Base-by-base conservation (phyloP, 2,888 invertebrate species). In the Nephrotoma guestfalica region DNA sequence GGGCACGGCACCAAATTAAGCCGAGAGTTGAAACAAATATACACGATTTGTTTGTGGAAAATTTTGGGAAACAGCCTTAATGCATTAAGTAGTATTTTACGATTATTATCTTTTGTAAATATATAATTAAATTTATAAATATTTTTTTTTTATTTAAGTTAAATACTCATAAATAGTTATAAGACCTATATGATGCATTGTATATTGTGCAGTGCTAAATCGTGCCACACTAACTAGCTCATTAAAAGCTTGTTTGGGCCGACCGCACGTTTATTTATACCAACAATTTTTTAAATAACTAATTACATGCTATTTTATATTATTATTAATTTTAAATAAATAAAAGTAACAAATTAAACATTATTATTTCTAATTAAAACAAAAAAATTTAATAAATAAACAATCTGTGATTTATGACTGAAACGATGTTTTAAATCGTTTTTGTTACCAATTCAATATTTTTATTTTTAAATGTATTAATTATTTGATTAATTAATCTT, bases 351-450 rank as follows among this genome's bases (percentile, higher is more conserved):
- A 84, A 41, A 84, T 41, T 84, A 41, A 15, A 83, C 6, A 41
- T 83, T 86, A 47, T 30, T 30, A 30, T 30, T 30, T 30, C 30
- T 30, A 30, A 30, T 30, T 30, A 45, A 86, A 57, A 57, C 40
- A 51, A 86, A 41, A 41, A 41, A 83, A 86, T 45, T 86, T 86
- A 71, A 41, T 57, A 41, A 57, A 57, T 86, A 43, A 86, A 86
- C 42, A 57, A 86, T 47, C 86, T 86, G 86, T 86, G 86, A 86
- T 86, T 42, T 86, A 83, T 83, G 83, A 86, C 86, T 43, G 85
- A 86, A 86, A 85, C 86, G 86, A 86, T 86, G 84, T 84, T 84
- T 51, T 86, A 45, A 45, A 85, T 86, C 86, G 86, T 86, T 86
- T 86, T 86, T 86, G 86, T 83, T 86, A 86, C 86, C 86, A 86